These are phyloP conservation scores for Cheiracanthium punctorium DNA, from an alignment of 2,888 invertebrate genomes.

Conservation along the genomic window DNA sequence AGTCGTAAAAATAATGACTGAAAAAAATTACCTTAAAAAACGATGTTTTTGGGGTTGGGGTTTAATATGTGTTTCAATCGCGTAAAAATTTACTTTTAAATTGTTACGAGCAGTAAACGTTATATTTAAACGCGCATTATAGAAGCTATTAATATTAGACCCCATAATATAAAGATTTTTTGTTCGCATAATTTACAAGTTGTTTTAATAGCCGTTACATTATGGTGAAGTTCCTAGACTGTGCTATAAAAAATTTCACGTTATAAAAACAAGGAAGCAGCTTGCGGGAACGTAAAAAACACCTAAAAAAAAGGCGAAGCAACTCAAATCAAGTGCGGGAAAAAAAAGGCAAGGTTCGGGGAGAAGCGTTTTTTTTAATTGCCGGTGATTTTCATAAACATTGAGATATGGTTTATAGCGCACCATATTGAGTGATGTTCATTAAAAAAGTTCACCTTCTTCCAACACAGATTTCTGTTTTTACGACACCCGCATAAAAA, in stretches of 20 bases:
- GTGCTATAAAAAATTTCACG: not conserved
- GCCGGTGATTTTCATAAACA: not conserved
- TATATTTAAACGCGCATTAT: conserved; percentile 28
- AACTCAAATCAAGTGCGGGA: not conserved
- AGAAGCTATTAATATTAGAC: conserved; percentile 46
- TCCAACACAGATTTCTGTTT: conserved; percentile 18
- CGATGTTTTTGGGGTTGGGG: not conserved
- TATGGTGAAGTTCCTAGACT: conserved; percentile 22
- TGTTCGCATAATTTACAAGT: conserved; percentile 48
- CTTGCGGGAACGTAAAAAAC: not conserved
- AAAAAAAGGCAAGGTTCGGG: not conserved
- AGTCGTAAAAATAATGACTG: not conserved
- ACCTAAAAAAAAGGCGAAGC: not conserved
- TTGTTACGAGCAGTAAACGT: conserved; percentile 34
- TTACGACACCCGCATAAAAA: conserved; percentile 44
- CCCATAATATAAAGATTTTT: not conserved
- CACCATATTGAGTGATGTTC: conserved; percentile 13
- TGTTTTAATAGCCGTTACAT: conserved; percentile 48
- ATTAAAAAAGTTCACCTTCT: conserved; percentile 49
- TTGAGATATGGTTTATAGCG: conserved; percentile 42
- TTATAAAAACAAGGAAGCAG: conserved; percentile 17
- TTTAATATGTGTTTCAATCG: not conserved
- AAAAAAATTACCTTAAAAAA: not conserved
- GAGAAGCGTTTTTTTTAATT: not conserved
- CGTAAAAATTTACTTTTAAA: conserved; percentile 21